Conservation (phyloP, 2,888 invertebrate genomes). For the Argyresthia goedartella region DNA sequence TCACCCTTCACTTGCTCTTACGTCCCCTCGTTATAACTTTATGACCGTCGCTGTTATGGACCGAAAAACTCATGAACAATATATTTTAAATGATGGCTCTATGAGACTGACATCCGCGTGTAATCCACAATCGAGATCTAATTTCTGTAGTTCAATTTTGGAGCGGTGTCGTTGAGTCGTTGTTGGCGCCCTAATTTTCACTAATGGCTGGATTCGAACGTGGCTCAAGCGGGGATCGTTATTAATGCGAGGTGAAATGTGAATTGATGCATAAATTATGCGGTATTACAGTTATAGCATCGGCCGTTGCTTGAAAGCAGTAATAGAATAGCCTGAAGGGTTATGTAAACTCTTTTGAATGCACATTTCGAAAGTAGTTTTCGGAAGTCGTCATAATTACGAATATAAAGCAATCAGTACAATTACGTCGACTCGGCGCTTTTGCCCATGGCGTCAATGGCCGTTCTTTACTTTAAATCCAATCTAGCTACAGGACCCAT, state of each 20-base stretch:
- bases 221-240: constrained; percentile 19
- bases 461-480: too few species aligned
- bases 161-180: background rate
- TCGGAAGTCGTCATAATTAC: too few species aligned
- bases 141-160: constrained; percentile 1
- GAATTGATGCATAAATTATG: constrained; percentile 16
- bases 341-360: too few species aligned
- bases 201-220: constrained; percentile 28
- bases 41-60: constrained; percentile 22
- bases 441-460: too few species aligned
- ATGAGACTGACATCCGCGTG: constrained; percentile 16
- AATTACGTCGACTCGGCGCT: too few species aligned
- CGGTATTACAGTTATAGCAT: background rate
- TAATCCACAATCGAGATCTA: constrained; percentile 1
- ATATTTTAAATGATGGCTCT: constrained; percentile 57
- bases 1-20: constrained; percentile 28
- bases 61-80: constrained; percentile 31
- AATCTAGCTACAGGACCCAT: too few species aligned
- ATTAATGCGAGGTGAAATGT: constrained; percentile 21
- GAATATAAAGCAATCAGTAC: too few species aligned
- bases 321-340: too few species aligned
- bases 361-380: too few species aligned
- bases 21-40: constrained; percentile 42
- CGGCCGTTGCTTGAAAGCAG: too few species aligned
- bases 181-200: constrained; percentile 41